These are phyloP conservation scores for Epinotia demarniana DNA, from an alignment of 2,888 invertebrate genomes.

Conservation along the genomic window DNA sequence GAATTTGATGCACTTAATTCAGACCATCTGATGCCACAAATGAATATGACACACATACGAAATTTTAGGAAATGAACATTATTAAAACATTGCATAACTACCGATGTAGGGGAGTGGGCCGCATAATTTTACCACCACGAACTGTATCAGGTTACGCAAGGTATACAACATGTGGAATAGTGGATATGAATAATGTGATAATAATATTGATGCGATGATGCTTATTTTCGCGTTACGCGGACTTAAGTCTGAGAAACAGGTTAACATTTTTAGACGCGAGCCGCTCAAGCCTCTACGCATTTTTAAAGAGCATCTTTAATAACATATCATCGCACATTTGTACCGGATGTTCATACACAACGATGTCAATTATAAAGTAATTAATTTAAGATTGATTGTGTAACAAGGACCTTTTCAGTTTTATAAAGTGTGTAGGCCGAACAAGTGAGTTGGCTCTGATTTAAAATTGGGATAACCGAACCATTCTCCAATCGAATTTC, in stretches of 20 bases:
- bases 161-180: constrained; percentile 32
- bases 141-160: constrained; percentile 61
- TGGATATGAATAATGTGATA: constrained; percentile 47
- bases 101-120: constrained; percentile 64
- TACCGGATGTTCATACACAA: neutral
- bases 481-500: too few relatives aligned
- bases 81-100: constrained; percentile 58
- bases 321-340: neutral
- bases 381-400: neutral
- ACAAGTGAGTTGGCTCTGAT: neutral
- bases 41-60: constrained; percentile 41
- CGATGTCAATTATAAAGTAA: neutral
- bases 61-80: constrained; percentile 48
- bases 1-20: constrained; percentile 25
- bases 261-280: constrained; percentile 32
- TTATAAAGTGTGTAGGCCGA: neutral
- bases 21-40: constrained; percentile 34
- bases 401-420: neutral
- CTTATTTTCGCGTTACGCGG: constrained; percentile 39
- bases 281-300: neutral
- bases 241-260: constrained; percentile 36
- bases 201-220: constrained; percentile 50
- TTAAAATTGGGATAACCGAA: too few relatives aligned
- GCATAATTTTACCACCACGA: constrained; percentile 49
- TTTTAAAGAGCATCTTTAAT: neutral